Conservation (phyloP, 2,797 vertebrate genomes). For the Typhlichthys subterraneus region DNA sequence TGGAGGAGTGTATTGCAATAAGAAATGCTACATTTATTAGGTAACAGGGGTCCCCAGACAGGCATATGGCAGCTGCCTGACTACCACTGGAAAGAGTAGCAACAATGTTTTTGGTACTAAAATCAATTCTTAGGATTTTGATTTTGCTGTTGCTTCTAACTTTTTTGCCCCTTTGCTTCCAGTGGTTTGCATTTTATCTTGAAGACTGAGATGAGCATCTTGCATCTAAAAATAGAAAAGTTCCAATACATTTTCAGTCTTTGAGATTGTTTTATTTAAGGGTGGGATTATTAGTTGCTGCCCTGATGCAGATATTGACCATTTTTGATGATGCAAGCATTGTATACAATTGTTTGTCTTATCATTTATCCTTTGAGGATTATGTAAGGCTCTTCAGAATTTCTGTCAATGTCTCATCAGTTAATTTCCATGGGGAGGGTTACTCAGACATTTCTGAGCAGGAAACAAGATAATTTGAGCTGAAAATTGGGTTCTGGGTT, state of each 20-base stretch:
- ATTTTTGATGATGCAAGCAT: not conserved
- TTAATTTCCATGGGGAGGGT: slow-evolving; percentile 45
- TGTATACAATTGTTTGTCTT: slow-evolving; percentile 25
- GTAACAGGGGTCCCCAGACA: slow-evolving; percentile 56
- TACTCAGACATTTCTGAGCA: slow-evolving; percentile 47
- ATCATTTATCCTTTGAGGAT: slow-evolving; percentile 11
- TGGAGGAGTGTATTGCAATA: slow-evolving; percentile 1
- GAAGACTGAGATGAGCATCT: slow-evolving; percentile 96
- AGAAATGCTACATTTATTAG: slow-evolving; percentile 40
- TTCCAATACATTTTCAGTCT: slow-evolving; percentile 76
- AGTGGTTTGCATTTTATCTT: slow-evolving; percentile 44
- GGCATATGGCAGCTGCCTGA: slow-evolving; percentile 77
- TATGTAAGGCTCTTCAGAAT: slow-evolving; percentile 6
- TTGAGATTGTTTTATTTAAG: slow-evolving; percentile 70
- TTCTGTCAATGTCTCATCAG: slow-evolving; percentile 57
- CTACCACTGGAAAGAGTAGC: slow-evolving; percentile 36
- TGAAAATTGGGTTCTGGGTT: slow-evolving; percentile 51
- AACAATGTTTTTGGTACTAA: slow-evolving; percentile 10
- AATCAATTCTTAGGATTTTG: not conserved
- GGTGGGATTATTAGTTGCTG: slow-evolving; percentile 71
- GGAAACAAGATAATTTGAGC: slow-evolving; percentile 37
- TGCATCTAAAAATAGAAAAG: slow-evolving; percentile 62
- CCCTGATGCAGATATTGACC: slow-evolving; percentile 69
- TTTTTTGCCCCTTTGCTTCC: slow-evolving; percentile 34
- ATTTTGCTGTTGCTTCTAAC: not conserved